Evolutionary conservation across 2,797 vertebrate species (phyloP).

Genomic region (Scolopax bukidnonensis): DNA sequence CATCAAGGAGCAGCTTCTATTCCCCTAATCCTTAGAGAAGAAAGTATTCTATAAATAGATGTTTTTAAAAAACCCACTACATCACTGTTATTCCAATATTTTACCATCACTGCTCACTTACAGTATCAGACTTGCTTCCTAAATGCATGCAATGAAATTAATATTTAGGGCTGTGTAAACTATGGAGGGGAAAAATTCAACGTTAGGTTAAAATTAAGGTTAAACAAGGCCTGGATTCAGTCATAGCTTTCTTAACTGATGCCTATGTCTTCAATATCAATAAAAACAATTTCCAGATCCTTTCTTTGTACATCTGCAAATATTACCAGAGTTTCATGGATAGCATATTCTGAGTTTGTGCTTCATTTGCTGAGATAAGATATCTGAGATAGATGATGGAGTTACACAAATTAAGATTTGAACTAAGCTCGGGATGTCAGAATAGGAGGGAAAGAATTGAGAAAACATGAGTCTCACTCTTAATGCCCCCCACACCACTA

Average conservation of each 20-base stretch:
- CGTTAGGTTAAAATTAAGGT: not conserved
- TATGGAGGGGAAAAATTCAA: not conserved
- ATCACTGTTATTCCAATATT: constrained; percentile 17
- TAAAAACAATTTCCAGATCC: not conserved
- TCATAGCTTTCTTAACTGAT: not conserved
- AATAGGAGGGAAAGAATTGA: not conserved
- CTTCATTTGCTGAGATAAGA: not conserved
- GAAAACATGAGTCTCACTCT: not conserved
- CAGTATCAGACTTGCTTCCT: not conserved
- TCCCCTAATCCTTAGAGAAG: constrained; percentile 23
- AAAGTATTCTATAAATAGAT: constrained; percentile 39
- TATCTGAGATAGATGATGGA: not conserved
- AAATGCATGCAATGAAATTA: not conserved
- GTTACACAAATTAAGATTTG: not conserved
- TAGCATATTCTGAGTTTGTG: not conserved
- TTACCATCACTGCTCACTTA: constrained; percentile 4
- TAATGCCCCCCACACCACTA: accelerated
- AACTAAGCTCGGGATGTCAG: not conserved
- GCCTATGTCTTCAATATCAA: not conserved
- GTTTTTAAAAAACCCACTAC: not conserved
- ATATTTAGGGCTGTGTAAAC: not conserved
- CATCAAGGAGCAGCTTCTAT: constrained; percentile 23
- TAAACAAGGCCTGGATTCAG: not conserved
- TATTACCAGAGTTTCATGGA: not conserved
- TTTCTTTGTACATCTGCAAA: not conserved